Conservation (phyloP, 2,797 vertebrate genomes). For the Knipowitschia caucasica region DNA sequence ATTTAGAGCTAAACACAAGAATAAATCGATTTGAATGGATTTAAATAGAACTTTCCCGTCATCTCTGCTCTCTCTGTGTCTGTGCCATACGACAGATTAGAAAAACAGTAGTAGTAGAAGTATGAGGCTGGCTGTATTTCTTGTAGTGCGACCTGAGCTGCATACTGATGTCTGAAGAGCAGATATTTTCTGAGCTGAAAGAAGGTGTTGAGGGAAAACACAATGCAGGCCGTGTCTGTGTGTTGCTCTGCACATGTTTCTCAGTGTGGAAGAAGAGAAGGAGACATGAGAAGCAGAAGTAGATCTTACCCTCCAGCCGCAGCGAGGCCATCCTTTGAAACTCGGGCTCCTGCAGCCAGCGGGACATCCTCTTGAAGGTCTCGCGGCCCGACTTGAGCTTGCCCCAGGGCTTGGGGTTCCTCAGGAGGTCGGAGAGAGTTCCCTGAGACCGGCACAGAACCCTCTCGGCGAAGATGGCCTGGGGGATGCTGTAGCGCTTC, state of each 20-base stretch:
- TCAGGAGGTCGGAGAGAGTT: conserved; percentile 84
- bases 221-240: conserved; percentile 39
- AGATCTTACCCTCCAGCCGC: conserved; percentile 83
- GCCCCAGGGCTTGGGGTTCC: conserved; percentile 87
- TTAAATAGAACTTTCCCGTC: too few relatives aligned
- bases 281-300: conserved; percentile 37
- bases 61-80: too few relatives aligned
- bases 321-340: conserved; percentile 86
- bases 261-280: conserved; percentile 3
- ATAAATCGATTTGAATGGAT: too few relatives aligned
- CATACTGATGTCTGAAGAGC: conserved; percentile 59
- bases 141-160: conserved; percentile 56
- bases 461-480: conserved; percentile 84
- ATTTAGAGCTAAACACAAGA: too few relatives aligned
- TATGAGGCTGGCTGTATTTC: conserved; percentile 52
- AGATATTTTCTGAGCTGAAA: conserved; percentile 46
- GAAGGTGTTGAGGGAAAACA: conserved; percentile 59
- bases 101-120: conserved; percentile 32
- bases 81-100: too few relatives aligned
- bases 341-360: conserved; percentile 85
- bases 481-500: conserved; percentile 86
- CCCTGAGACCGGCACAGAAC: conserved; percentile 85
- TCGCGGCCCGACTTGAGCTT: conserved; percentile 87
- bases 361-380: conserved; percentile 87
- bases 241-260: conserved; percentile 38